phyloP scores from a whole-genome alignment of 2,797 vertebrate species.

The Gymnothorax reevesii region DNA sequence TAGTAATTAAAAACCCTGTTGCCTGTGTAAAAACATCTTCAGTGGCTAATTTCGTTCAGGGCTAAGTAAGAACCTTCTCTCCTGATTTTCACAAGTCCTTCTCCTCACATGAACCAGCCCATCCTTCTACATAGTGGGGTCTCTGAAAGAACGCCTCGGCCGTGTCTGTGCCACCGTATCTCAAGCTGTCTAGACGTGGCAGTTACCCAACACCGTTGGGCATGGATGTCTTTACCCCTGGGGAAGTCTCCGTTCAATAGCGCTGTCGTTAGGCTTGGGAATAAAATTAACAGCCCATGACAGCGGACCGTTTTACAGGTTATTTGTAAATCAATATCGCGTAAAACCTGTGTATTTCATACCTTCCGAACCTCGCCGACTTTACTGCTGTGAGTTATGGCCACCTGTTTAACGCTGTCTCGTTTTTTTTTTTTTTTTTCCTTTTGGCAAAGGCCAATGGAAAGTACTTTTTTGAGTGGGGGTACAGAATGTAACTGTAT shows the following conservation, averaged over 20 bases:
- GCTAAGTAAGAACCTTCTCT: not conserved
- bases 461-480: not conserved
- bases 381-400: conserved; percentile 28
- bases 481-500: not conserved
- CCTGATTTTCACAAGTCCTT: not conserved
- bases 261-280: conserved; percentile 21
- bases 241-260: conserved; percentile 3
- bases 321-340: conserved; percentile 36
- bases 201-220: conserved; percentile 15
- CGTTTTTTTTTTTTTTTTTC: not conserved
- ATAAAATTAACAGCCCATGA: conserved; percentile 27
- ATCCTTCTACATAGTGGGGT: not conserved
- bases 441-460: not conserved
- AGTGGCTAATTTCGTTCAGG: not conserved
- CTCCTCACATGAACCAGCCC: conserved; percentile 26
- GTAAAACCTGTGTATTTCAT: conserved; percentile 22
- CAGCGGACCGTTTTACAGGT: conserved; percentile 25
- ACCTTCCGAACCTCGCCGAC: not conserved
- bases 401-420: conserved; percentile 6
- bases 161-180: not conserved
- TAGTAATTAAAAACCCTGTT: not conserved
- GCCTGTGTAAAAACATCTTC: not conserved
- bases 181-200: conserved; percentile 9
- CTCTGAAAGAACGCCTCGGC: not conserved
- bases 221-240: conserved; percentile 4